Conservation (phyloP, 2,888 invertebrate species). For the Philonicus albiceps region DNA sequence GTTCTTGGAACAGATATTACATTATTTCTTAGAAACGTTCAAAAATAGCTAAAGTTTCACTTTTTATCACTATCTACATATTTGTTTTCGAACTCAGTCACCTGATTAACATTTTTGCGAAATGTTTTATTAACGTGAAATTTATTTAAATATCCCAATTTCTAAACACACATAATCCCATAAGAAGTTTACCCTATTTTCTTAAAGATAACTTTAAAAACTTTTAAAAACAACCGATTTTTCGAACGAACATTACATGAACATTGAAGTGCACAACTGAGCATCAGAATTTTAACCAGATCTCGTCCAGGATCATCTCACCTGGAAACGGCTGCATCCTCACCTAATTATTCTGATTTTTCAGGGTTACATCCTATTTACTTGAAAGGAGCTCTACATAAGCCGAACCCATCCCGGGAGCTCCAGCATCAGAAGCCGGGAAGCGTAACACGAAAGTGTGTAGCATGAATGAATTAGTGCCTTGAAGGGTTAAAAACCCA, state of each 20-base stretch:
- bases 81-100: too few species aligned
- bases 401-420: neutral
- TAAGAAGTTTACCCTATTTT: neutral
- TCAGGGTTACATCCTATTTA: constrained; percentile 15
- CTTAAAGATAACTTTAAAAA: neutral
- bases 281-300: neutral
- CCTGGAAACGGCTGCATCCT: neutral
- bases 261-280: neutral
- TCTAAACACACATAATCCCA: neutral
- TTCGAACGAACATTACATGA: neutral
- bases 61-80: neutral
- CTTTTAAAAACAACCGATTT: neutral
- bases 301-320: neutral
- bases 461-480: constrained; percentile 26
- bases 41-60: neutral
- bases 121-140: too few species aligned
- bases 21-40: neutral
- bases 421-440: neutral
- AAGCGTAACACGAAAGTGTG: neutral
- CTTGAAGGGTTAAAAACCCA: constrained; percentile 24
- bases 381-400: neutral
- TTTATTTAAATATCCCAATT: neutral
- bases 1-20: neutral
- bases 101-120: too few species aligned
- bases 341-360: neutral